Conservation (phyloP, 2,888 invertebrate species). For the Dicroscelio sp. region DNA sequence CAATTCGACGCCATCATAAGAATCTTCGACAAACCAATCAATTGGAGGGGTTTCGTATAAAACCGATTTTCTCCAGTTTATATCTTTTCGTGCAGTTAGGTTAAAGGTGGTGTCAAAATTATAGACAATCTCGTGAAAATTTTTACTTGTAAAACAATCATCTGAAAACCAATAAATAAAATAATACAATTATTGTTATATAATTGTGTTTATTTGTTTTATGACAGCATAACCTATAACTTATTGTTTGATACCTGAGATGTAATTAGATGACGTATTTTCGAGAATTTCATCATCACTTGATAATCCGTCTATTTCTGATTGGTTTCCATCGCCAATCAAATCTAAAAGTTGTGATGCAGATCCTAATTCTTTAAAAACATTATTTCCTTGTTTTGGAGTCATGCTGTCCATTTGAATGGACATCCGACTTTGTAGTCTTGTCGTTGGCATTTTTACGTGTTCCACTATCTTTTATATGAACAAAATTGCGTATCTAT, state of each 20-base stretch:
- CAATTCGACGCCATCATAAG: too few relatives aligned
- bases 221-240: too few relatives aligned
- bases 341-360: too few relatives aligned
- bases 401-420: slow-evolving; percentile 29
- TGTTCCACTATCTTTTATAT: too few relatives aligned
- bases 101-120: background rate
- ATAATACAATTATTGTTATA: too few relatives aligned
- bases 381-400: slow-evolving; percentile 8
- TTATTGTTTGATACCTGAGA: too few relatives aligned
- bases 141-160: background rate
- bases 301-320: slow-evolving; percentile 16
- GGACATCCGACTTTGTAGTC: slow-evolving; percentile 14
- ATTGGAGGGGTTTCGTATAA: too few relatives aligned
- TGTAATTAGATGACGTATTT: background rate
- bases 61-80: slow-evolving; percentile 42
- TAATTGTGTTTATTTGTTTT: too few relatives aligned
- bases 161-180: background rate
- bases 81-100: slow-evolving; percentile 6
- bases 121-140: background rate
- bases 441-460: slow-evolving; percentile 46
- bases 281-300: slow-evolving; percentile 16
- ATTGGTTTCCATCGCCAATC: slow-evolving; percentile 16
- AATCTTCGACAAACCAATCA: too few relatives aligned
- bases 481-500: too few relatives aligned
- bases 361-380: background rate